Conservation (phyloP, 2,888 invertebrate species). For the Drosophila meridiana region DNA sequence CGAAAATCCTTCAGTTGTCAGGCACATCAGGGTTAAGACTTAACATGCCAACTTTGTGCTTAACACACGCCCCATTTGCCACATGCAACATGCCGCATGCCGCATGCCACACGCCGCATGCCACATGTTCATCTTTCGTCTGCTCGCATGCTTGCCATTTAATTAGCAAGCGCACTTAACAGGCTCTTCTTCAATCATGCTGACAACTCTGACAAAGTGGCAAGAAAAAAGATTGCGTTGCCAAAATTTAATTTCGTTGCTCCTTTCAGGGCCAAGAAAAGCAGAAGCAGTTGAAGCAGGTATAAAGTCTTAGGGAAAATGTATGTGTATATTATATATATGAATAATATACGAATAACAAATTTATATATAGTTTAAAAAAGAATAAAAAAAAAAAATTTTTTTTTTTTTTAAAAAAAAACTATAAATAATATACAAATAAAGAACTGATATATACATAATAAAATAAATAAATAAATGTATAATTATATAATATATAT, state of each 20-base stretch:
- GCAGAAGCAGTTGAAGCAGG: not conserved
- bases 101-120: not conserved
- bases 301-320: no score
- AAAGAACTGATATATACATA: no score
- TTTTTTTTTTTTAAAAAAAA: no score
- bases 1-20: conserved; percentile 26
- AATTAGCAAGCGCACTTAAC: conserved; percentile 42
- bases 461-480: no score
- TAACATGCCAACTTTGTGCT: conserved; percentile 35
- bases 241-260: conserved; percentile 6
- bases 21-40: conserved; percentile 33
- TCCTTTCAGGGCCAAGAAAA: not conserved
- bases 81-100: conserved; percentile 24
- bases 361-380: no score
- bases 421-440: no score
- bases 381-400: no score
- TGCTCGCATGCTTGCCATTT: conserved; percentile 29
- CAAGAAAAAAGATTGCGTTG: not conserved
- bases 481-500: no score
- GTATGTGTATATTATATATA: no score
- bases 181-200: conserved; percentile 32
- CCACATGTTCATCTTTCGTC: not conserved
- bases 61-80: conserved; percentile 15
- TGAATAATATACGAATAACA: no score
- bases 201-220: conserved; percentile 8